Conservation (phyloP, 2,888 invertebrate genomes). For the Cataglyphis cursor region DNA sequence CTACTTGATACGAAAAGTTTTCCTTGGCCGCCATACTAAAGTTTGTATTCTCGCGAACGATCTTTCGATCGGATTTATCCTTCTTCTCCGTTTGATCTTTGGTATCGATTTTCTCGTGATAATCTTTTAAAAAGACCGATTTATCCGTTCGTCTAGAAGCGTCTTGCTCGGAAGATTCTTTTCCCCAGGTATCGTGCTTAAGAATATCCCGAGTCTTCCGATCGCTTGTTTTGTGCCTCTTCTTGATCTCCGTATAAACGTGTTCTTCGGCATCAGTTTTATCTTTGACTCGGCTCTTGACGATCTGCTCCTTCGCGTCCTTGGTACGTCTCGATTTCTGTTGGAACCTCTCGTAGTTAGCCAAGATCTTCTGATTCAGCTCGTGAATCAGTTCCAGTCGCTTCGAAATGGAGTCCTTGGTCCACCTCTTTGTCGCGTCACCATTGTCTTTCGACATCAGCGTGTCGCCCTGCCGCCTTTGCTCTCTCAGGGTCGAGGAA, state of each 20-base stretch:
- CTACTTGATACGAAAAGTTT: slow-evolving; percentile 65
- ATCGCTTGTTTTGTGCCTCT: slow-evolving; percentile 59
- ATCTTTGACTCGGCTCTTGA: slow-evolving; percentile 23
- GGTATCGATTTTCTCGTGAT: slow-evolving; percentile 62
- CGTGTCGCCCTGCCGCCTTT: slow-evolving; percentile 61
- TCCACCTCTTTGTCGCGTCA: slow-evolving; percentile 70
- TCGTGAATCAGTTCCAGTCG: slow-evolving; percentile 84
- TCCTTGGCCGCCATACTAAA: slow-evolving; percentile 79
- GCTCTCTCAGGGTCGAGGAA: slow-evolving; percentile 60
- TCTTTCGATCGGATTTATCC: slow-evolving; percentile 40
- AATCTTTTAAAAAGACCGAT: slow-evolving; percentile 70
- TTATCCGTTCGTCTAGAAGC: slow-evolving; percentile 61
- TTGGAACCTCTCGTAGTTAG: slow-evolving; percentile 83
- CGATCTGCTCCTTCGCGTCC: slow-evolving; percentile 51
- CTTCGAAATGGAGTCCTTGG: slow-evolving; percentile 82
- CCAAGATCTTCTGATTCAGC: slow-evolving; percentile 84
- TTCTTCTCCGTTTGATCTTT: slow-evolving; percentile 44
- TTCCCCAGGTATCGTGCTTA: slow-evolving; percentile 27
- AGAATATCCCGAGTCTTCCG: slow-evolving; percentile 8
- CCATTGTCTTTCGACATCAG: slow-evolving; percentile 30
- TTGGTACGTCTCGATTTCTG: slow-evolving; percentile 79
- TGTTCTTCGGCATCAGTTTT: slow-evolving; percentile 61
- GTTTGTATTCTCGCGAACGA: slow-evolving; percentile 75
- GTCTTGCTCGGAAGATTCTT: slow-evolving; percentile 57
- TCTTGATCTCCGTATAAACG: slow-evolving; percentile 74